Evolutionary conservation across 2,888 invertebrate species (phyloP).

Genomic region (Drosophila formosana): DNA sequence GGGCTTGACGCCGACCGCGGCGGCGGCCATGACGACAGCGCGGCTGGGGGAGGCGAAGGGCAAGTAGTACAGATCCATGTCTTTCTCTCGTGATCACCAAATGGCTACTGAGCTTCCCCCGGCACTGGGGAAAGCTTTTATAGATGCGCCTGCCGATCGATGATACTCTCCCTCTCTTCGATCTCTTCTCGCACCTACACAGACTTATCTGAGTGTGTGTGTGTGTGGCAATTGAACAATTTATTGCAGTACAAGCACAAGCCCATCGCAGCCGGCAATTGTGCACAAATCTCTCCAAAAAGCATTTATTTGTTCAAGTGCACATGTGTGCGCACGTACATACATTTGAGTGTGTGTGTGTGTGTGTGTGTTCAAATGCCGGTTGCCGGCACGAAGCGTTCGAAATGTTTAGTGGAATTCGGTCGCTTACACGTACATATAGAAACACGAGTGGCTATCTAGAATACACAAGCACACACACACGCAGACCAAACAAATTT

Average conservation of each 20-base stretch:
- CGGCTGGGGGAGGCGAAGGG: slow-evolving; percentile 88
- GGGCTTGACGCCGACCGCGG: slow-evolving; percentile 88
- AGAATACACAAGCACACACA: neutral
- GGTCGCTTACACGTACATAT: neutral
- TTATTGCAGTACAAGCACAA: neutral
- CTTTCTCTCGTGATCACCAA: neutral
- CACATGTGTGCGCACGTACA: too few relatives aligned
- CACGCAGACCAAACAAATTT: neutral
- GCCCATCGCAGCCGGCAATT: slow-evolving; percentile 1
- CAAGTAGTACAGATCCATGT: slow-evolving; percentile 87
- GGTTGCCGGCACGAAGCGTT: slow-evolving; percentile 9
- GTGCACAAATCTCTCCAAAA: neutral
- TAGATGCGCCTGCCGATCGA: slow-evolving; percentile 4
- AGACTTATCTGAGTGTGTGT: neutral
- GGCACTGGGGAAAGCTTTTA: slow-evolving; percentile 15
- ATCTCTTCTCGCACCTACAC: neutral
- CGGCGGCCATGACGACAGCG: slow-evolving; percentile 88
- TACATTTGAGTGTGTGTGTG: neutral
- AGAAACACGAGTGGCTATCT: slow-evolving; percentile 9
- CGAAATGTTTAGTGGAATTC: slow-evolving; percentile 6
- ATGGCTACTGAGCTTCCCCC: slow-evolving; percentile 31
- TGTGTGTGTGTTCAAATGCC: neutral
- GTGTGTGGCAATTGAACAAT: neutral
- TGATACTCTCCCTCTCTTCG: neutral
- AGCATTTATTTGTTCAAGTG: neutral